phyloP scores from a whole-genome alignment of 2,797 vertebrate genomes.

The Neoniphon sammara region DNA sequence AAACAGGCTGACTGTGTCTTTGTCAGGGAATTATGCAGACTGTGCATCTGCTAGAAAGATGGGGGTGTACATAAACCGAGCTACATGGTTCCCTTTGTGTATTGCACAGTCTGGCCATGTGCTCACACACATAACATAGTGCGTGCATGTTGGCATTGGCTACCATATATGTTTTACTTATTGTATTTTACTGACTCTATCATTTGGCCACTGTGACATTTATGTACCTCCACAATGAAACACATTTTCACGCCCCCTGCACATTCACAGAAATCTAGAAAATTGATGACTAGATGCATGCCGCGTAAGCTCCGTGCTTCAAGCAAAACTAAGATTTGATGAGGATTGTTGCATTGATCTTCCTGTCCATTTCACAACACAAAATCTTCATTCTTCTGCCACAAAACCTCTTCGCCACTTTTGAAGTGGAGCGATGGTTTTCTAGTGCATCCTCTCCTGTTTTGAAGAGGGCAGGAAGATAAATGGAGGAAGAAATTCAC shows the following conservation, averaged over 20 bases:
- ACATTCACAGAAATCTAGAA: neutral
- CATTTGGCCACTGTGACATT: neutral
- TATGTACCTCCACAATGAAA: neutral
- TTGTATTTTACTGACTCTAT: neutral
- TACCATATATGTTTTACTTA: neutral
- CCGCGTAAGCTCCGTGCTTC: neutral
- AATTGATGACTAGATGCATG: neutral
- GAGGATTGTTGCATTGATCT: neutral
- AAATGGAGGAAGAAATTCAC: neutral
- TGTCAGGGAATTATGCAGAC: conserved; percentile 28
- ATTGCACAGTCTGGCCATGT: neutral
- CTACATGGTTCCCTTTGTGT: conserved; percentile 24
- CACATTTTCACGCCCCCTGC: neutral
- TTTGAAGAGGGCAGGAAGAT: neutral
- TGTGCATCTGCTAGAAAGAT: conserved; percentile 14
- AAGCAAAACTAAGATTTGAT: neutral
- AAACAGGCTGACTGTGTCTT: conserved; percentile 23
- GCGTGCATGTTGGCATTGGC: too few species aligned
- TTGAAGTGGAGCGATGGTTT: neutral
- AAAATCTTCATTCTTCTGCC: neutral
- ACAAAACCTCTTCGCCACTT: neutral
- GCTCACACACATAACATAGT: neutral
- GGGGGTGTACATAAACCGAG: conserved; percentile 27
- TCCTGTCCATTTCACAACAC: neutral
- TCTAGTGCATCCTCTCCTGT: neutral